phyloP scores from a whole-genome alignment of 2,797 vertebrate genomes.

The Leptodactylus fallax region DNA sequence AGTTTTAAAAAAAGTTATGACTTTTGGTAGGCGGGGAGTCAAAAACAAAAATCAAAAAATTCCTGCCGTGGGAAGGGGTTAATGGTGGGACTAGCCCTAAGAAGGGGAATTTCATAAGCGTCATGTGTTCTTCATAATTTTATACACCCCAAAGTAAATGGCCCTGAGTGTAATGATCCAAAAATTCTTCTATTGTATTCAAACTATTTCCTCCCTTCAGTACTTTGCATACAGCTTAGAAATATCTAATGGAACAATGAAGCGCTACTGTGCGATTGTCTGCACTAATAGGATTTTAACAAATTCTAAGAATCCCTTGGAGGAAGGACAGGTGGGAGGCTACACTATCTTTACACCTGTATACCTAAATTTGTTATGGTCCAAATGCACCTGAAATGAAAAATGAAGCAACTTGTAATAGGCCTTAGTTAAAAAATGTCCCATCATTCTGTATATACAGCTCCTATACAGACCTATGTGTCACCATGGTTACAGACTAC shows the following conservation, averaged over 20 bases:
- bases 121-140: too few relatives aligned
- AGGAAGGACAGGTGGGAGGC: neutral
- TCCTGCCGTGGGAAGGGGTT: too few relatives aligned
- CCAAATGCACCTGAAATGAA: neutral
- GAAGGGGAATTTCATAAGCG: too few relatives aligned
- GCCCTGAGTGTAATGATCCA: too few relatives aligned
- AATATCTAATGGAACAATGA: neutral
- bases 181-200: conserved; percentile 10
- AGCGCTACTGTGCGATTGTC: neutral
- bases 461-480: neutral
- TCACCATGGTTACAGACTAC: neutral
- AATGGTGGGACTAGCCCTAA: too few relatives aligned
- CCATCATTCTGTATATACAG: neutral
- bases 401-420: neutral
- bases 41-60: too few relatives aligned
- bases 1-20: too few relatives aligned
- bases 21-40: too few relatives aligned
- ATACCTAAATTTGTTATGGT: too few relatives aligned
- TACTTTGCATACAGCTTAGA: conserved; percentile 1
- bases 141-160: too few relatives aligned
- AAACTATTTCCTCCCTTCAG: conserved; percentile 27
- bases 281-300: too few relatives aligned
- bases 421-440: neutral
- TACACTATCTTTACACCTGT: too few relatives aligned
- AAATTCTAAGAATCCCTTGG: neutral